Conservation (phyloP, 2,888 invertebrate species). For the Poecilus cupreus region DNA sequence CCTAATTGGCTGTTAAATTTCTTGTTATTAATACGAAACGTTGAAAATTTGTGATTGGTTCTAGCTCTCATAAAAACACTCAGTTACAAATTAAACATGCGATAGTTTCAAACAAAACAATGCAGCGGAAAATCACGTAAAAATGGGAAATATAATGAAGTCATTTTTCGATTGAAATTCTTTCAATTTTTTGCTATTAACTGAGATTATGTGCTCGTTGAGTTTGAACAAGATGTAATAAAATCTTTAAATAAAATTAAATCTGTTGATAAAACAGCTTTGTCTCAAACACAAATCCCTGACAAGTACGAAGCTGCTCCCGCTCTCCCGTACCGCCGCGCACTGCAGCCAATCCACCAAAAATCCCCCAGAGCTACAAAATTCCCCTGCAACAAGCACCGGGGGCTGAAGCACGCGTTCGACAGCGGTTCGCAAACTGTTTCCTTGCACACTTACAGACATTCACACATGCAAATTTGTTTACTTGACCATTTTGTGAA, state of each 20-base stretch:
- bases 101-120: conserved; percentile 6
- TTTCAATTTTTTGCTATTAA: conserved; percentile 17
- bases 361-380: conserved; percentile 34
- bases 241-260: conserved; percentile 44
- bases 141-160: background rate
- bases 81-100: conserved; percentile 23
- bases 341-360: conserved; percentile 35
- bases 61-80: background rate
- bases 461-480: too few relatives aligned
- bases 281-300: conserved; percentile 15
- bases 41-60: conserved; percentile 34
- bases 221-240: conserved; percentile 31
- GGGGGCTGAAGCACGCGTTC: background rate
- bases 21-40: conserved; percentile 20
- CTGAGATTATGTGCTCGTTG: conserved; percentile 16
- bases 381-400: conserved; percentile 28
- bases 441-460: background rate
- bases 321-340: background rate
- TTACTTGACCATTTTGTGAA: too few relatives aligned
- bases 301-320: conserved; percentile 14
- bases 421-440: background rate
- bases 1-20: conserved; percentile 21
- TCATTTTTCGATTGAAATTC: background rate
- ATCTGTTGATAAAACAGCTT: conserved; percentile 27
- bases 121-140: background rate